Base-by-base conservation (phyloP, 2,113 vertebrate species). In the Grammomys dolichurus region DNA sequence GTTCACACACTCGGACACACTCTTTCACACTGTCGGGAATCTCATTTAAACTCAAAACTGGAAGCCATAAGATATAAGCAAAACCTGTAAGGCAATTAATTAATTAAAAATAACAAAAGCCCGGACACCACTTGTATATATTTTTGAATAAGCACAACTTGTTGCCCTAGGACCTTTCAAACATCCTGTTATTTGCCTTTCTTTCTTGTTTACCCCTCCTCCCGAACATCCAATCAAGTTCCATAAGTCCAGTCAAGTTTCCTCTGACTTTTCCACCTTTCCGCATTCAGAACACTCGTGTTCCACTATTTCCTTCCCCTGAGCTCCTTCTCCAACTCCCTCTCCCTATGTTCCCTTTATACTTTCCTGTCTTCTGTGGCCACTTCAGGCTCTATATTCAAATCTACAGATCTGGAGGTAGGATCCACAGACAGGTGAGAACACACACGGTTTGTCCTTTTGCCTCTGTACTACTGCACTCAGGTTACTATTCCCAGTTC, bases 21-120 rank as follows among this genome's bases (percentile, higher is more conserved):
- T 40, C 0, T 0, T 24, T 58, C 12, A 3, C 54, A 84, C 24
- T 8, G 14, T 46, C 4, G 5, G n/a, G 3, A 63, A 63, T 63
- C n/a, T n/a, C 26, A 19, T 31, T 85, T 65, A 43, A 65, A 43
- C 40, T 8, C 26, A 65, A 63, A 63, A 31, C 7, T 1, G 2
- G 24, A 63, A 63, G 56, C 36, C n/a, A 84, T 28, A 28, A 43
- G 24, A 85, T 46, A 5, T 10, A 43, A 84, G n/a, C 14, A 84
- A 84, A 63, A 85, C 58, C 40, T 85, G 58, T 46, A 65, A 16
- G 13, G n/a, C 10, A 46, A 73, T 75, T 24, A 43, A 73, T 4
- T 73, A 73, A 75, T 43, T 43, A 75, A 76, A 43, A 63, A 31
- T 5, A 43, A 65, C n/a, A 85, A 11, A 43, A 65, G n/a, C n/a